Base-by-base conservation (phyloP, 2,888 invertebrate species). In the Drosophila tanythrix region DNA sequence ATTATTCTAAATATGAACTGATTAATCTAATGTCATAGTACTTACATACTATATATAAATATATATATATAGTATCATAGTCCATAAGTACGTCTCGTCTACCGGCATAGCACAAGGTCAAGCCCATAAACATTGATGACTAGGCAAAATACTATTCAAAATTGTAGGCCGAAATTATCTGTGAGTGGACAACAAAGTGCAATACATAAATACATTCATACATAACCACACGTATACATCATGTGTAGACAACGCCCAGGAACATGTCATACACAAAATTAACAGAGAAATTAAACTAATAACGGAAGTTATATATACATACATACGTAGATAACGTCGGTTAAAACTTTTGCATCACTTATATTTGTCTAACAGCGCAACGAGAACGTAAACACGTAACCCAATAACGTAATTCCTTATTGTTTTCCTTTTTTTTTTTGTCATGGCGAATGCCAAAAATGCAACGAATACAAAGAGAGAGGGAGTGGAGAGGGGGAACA, bases 41-140 rank as follows among this genome's bases (percentile, higher is more conserved):
- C 27, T 11, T 29, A 52, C 13, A 11, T 55, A 27, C 33, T 35
- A 50, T 48, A 38, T 33, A n/a, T 40, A 29, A 6, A 13, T 36
- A 11, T 46, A n/a, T 27, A 57, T 31, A 18, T 46, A n/a, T 27
- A 11, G 25, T 36, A 18, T 21, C 11, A 21, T 57, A 46, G 79
- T 62, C 36, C 53, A 35, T 66, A 69, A 46, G 70, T 56, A 65
- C 46, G 25, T 25, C 8, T 46, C 27, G 63, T 77, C 31, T 64
- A 64, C 74, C 81, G 81, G 66, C 78, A 62, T 36, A 62, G 58
- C 89, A 60, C 89, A 85, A 85, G 84, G 84, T 89, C 88, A 85
- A 85, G 77, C 85, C 74, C 80, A 88, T 89, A 89, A 89, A 88
- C 84, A 84, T 82, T 84, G 88, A 88, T 89, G 84, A 85, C 89